These are phyloP conservation scores for Eulemur macaco DNA, from an alignment of 2,113 vertebrate species.

Conservation along the genomic window DNA sequence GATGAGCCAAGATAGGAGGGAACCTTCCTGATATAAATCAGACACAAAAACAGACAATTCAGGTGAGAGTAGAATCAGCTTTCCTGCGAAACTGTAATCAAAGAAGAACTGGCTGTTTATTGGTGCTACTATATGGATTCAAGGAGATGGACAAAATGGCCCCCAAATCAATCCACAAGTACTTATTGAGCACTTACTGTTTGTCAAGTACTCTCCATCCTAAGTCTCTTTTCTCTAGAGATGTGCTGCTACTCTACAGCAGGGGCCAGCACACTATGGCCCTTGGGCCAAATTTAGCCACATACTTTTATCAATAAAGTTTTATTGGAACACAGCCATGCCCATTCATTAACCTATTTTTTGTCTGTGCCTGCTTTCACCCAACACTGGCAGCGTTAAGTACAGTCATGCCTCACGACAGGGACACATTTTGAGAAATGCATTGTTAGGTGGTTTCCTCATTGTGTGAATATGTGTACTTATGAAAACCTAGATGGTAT, in stretches of 20 bases:
- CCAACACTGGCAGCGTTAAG: neutral
- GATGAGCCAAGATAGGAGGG: neutral
- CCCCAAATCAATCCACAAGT: neutral
- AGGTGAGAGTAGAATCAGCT: neutral
- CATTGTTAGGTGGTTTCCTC: neutral
- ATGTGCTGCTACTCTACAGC: neutral
- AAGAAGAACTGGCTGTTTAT: neutral
- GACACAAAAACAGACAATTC: neutral
- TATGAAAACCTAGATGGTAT: neutral
- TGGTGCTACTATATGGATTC: neutral
- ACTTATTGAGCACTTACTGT: neutral
- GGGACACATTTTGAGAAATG: neutral
- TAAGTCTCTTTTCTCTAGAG: neutral
- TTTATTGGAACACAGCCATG: neutral
- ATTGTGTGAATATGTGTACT: neutral
- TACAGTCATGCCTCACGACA: neutral
- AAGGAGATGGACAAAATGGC: neutral
- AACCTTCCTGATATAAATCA: constrained; percentile 18
- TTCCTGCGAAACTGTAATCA: neutral
- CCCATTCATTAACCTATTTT: neutral
- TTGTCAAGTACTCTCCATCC: neutral
- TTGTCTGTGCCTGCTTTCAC: neutral
- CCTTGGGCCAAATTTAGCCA: neutral
- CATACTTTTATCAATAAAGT: neutral
- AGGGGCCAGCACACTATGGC: neutral